phyloP scores from a whole-genome alignment of 1,140 invertebrate genomes.

The Ceratina australensis region DNA sequence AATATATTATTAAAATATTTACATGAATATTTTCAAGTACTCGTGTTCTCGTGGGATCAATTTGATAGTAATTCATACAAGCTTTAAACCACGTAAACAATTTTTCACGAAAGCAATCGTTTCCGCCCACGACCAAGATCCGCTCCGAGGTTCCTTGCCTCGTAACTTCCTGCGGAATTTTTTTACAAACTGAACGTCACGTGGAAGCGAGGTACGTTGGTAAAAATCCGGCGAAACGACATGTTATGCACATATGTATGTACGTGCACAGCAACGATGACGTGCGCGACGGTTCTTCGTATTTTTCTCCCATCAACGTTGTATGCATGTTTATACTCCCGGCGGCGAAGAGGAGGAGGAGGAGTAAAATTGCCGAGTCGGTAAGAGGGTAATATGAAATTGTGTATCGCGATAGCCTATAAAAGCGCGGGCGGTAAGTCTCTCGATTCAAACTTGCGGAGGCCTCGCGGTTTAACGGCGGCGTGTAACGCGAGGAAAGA shows the following conservation, averaged over 20 bases:
- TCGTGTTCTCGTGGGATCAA: too few species aligned
- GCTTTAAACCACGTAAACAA: not conserved
- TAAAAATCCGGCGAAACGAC: not conserved
- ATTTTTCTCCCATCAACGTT: constrained; percentile 32
- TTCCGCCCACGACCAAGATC: not conserved
- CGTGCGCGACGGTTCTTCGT: not conserved
- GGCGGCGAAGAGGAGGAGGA: too few species aligned
- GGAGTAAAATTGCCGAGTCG: constrained; percentile 1
- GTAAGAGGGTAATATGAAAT: constrained; percentile 38
- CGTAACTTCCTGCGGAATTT: not conserved
- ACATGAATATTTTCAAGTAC: too few species aligned
- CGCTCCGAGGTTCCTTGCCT: too few species aligned
- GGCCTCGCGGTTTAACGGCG: constrained; percentile 24
- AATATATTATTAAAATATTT: too few species aligned
- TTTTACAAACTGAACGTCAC: not conserved
- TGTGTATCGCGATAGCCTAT: constrained; percentile 34
- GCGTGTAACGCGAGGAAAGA: constrained; percentile 36
- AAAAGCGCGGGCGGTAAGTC: constrained; percentile 32
- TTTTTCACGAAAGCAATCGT: not conserved
- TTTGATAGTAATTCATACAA: too few species aligned
- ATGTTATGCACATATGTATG: not conserved
- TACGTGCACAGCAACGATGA: too few species aligned
- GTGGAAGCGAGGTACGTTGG: not conserved
- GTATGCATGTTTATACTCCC: constrained; percentile 29
- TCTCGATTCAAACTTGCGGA: constrained; percentile 38